phyloP scores from a whole-genome alignment of 2,888 invertebrate genomes.

The Taenaris catops region DNA sequence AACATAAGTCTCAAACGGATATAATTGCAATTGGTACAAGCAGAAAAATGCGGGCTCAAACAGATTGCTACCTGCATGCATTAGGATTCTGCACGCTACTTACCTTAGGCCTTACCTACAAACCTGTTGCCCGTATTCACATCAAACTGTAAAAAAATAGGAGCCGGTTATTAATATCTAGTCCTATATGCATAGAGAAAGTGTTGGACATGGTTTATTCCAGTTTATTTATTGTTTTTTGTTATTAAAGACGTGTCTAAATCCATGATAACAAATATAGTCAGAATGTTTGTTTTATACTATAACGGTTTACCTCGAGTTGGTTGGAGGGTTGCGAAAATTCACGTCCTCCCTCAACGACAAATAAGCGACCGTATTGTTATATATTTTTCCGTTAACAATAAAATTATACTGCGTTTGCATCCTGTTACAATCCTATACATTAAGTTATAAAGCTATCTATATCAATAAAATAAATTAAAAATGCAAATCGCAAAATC shows the following conservation, averaged over 20 bases:
- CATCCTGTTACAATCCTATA: no score
- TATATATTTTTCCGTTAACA: no score
- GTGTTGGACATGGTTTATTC: slow-evolving; percentile 35
- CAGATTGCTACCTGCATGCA: slow-evolving; percentile 58
- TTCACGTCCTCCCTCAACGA: no score
- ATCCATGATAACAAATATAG: no score
- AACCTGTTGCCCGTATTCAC: slow-evolving; percentile 78
- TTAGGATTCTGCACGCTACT: slow-evolving; percentile 66
- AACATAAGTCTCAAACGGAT: slow-evolving; percentile 12
- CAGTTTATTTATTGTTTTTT: no score
- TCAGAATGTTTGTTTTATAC: no score
- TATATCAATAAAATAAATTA: no score
- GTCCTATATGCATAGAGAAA: slow-evolving; percentile 35
- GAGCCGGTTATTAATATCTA: slow-evolving; percentile 68
- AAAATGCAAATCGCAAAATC: no score
- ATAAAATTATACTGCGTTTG: no score
- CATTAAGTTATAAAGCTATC: no score
- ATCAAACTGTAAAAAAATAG: slow-evolving; percentile 69
- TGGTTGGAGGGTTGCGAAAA: slow-evolving; percentile 39
- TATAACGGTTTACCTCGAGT: no score
- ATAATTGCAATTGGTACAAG: slow-evolving; percentile 24
- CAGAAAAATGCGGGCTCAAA: slow-evolving; percentile 33
- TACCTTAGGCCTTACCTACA: slow-evolving; percentile 75
- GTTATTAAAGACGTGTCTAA: slow-evolving; percentile 57
- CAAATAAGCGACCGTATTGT: no score